Evolutionary conservation across 2,888 invertebrate species (phyloP), one percentile per base, ranked within the genome.

Genomic region (Maniola hyperantus): DNA sequence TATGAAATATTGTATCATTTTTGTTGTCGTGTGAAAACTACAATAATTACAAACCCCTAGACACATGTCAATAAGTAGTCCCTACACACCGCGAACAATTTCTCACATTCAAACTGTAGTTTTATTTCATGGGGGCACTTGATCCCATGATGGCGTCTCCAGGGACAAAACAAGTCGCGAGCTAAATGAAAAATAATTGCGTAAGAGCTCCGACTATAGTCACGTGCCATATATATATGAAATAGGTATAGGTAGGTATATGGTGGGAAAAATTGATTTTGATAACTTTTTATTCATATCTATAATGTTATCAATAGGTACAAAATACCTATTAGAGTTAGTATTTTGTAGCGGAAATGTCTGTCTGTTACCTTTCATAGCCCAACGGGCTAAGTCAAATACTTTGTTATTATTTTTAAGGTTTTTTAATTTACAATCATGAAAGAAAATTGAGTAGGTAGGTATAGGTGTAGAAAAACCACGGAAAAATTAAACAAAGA

Each of bases 151-250:
- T 77, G 73, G 65, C 65, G 71, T 84, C 91, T 82, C 89, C 11
- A 8, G 84, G 83, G 91, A 85, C 77, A 71, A 65, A 73, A 82
- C 82, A 83, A 86, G 83, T 83, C 77, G 76, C 75, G 71, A 61
- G 83, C 85, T 91, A 90, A 91, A 92, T 91, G 89, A 91, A 91
- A 91, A 89, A 91, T 92, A 91, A 92, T 91, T 88, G 87, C 81
- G 77, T 72, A 70, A 70, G 72, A 71, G 55, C 64, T 62, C 36
- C 13, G n/a, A 20, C 64, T n/a, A n/a, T 59, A 58, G 20, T 53
- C 66, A 20, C 10, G 36, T 61, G 59, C 54, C 36, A 62, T 33
- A n/a, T n/a, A n/a, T 46, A 2, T 15, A 55, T 55, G 5, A 55
- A 36, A 36, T 34, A 36, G 48, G 15, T 26, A 58, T 26, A 26